Evolutionary conservation across 2,113 vertebrate genomes (phyloP), one percentile per base, ranked within the genome.

Genomic region (Salvelinus fontinalis): DNA sequence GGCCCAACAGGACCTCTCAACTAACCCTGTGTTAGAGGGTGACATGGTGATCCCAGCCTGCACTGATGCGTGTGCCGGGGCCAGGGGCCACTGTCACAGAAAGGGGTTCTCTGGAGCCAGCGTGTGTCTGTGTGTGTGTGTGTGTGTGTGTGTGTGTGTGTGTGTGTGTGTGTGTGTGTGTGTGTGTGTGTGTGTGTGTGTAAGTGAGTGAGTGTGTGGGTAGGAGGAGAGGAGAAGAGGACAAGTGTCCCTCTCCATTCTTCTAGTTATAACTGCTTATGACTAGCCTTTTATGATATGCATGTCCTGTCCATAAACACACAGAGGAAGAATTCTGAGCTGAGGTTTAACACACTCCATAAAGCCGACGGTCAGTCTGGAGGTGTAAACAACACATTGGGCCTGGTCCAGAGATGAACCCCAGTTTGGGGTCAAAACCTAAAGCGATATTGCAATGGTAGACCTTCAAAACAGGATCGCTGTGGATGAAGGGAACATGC

Each of bases 291-390:
- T 89, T 90, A 90, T 85, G 82, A 92, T 80, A 85, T 86, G 90
- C 84, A 85, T 89, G 92, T 94, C 90, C 91, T 91, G 92, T 86
- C 89, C 89, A 89, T 90, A 91, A 93, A 92, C 82, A 89, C 85
- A 79, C 73, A 77, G 83, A 77, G 62, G 82, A 79, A 82, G 86
- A 85, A 87, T 83, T 78, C 85, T 86, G 83, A 1, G 70, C 81
- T 75, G 81, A 85, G 83, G 31, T 31, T 73, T 81, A 86, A 88
- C 87, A 85, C 83, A 81, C 2, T 44, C 70, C 82, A 79, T 83
- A 85, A 89, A 91, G 44, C 81, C 86, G 85, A 85, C 84, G 84
- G 51, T 54, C 9, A 14, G 51, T 54, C 51, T 54, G 51, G 82
- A 85, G 83, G 85, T 85, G 88, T 82, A 81, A 86, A 86, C 77